Conservation (phyloP, 2,888 invertebrate genomes). For the Dicycla oo region DNA sequence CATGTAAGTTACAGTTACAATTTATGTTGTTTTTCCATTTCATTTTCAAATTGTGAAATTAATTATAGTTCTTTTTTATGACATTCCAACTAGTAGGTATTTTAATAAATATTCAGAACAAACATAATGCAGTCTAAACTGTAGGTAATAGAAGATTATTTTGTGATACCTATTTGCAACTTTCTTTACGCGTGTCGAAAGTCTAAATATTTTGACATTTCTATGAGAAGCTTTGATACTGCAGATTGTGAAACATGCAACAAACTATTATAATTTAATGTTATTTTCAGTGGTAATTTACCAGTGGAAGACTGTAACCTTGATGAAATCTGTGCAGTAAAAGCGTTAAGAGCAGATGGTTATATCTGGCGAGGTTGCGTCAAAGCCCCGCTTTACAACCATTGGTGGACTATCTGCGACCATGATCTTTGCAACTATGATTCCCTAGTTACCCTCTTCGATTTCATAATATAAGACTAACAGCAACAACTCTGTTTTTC, state of each 20-base stretch:
- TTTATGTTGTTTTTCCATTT: background rate
- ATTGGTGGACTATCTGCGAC: conserved; percentile 80
- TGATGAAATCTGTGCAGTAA: conserved; percentile 81
- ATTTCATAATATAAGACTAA: conserved; percentile 59
- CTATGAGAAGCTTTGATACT: background rate
- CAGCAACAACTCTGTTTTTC: conserved; percentile 19
- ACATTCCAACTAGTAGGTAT: background rate
- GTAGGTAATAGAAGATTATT: background rate
- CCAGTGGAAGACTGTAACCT: conserved; percentile 74
- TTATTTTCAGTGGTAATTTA: conserved; percentile 73
- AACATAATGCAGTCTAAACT: background rate
- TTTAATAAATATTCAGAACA: conserved; percentile 5
- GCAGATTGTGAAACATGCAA: no score
- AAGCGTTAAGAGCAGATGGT: conserved; percentile 74
- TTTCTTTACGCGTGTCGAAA: background rate
- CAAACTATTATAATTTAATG: background rate
- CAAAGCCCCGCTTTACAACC: conserved; percentile 79
- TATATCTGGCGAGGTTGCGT: conserved; percentile 85
- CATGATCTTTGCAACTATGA: conserved; percentile 81
- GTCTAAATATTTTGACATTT: background rate
- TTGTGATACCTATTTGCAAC: background rate
- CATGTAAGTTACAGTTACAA: conserved; percentile 72
- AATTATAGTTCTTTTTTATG: background rate
- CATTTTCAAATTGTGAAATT: background rate
- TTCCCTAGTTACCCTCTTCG: conserved; percentile 72